A percentile compares a stretch with the other conserved stretches of the same genome.
phyloP scores from a whole-genome alignment of 2,113 vertebrate genomes.

The Eptesicus fuscus region DNA sequence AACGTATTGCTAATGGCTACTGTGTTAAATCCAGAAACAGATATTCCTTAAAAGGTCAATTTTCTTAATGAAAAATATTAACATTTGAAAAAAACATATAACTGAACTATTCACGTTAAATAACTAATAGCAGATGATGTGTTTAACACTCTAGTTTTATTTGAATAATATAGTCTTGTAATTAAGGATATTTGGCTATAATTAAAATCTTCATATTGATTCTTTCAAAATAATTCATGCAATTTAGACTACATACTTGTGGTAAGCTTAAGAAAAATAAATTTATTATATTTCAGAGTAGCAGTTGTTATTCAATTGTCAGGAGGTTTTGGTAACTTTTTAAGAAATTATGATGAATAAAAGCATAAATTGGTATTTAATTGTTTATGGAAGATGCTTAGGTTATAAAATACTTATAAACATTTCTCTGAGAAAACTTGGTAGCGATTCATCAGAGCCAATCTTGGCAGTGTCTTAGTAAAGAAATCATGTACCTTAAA shows the following conservation, averaged over 20 bases:
- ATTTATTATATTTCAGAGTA: constrained; percentile 61
- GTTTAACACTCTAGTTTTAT: constrained; percentile 39
- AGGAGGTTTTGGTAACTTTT: constrained; percentile 36
- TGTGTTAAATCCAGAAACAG: constrained; percentile 52
- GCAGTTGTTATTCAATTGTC: constrained; percentile 62
- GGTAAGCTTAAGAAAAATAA: constrained; percentile 47
- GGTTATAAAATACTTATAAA: constrained; percentile 31
- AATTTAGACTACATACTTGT: constrained; percentile 53
- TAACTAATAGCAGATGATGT: constrained; percentile 58
- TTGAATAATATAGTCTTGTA: constrained; percentile 69
- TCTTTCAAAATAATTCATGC: constrained; percentile 73
- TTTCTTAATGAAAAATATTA: constrained; percentile 48
- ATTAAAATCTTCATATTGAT: constrained; percentile 79
- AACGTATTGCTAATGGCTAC: constrained; percentile 54
- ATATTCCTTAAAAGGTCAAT: constrained; percentile 39
- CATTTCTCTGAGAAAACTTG: not conserved
- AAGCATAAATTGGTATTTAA: constrained; percentile 65
- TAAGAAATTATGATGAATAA: constrained; percentile 62
- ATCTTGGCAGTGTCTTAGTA: not conserved
- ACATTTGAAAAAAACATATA: not conserved
- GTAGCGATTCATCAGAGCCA: not conserved
- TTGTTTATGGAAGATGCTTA: constrained; percentile 65
- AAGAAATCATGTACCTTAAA: constrained; percentile 16
- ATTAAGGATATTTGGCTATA: constrained; percentile 70
- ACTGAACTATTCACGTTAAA: constrained; percentile 40